phyloP scores from a whole-genome alignment of 2,113 vertebrate species.

The Kryptolebias marmoratus region DNA sequence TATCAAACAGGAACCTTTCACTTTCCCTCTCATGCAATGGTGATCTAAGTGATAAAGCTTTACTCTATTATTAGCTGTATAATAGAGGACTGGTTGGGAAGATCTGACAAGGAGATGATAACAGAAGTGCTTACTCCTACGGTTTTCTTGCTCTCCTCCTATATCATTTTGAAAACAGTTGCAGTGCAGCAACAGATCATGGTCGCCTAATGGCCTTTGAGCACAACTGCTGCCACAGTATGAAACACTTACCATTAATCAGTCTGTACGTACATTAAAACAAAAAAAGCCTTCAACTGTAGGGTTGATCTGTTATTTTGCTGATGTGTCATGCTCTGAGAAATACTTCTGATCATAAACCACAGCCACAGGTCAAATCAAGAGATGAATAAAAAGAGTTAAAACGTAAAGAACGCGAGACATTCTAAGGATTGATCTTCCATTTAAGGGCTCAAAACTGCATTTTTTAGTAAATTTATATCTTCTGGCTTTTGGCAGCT shows the following conservation, averaged over 20 bases:
- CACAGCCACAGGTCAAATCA: constrained; percentile 30
- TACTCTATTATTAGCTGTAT: constrained; percentile 70
- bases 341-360: constrained; percentile 33
- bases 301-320: constrained; percentile 36
- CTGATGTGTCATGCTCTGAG: constrained; percentile 17
- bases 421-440: constrained; percentile 20
- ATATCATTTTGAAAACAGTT: constrained; percentile 72
- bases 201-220: constrained; percentile 61
- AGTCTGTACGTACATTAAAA: constrained; percentile 52
- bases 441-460: constrained; percentile 30
- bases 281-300: constrained; percentile 51
- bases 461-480: constrained; percentile 27
- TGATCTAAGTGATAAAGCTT: constrained; percentile 58
- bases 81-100: constrained; percentile 64
- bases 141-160: constrained; percentile 53
- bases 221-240: constrained; percentile 64
- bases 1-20: constrained; percentile 37
- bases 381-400: constrained; percentile 17
- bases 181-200: constrained; percentile 57
- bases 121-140: constrained; percentile 72
- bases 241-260: constrained; percentile 66
- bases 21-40: constrained; percentile 35
- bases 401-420: constrained; percentile 3
- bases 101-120: constrained; percentile 75
- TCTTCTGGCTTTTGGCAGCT: constrained; percentile 31